These are phyloP conservation scores for Sus cebifrons DNA, from an alignment of 2,797 vertebrate species.

Conservation along the genomic window DNA sequence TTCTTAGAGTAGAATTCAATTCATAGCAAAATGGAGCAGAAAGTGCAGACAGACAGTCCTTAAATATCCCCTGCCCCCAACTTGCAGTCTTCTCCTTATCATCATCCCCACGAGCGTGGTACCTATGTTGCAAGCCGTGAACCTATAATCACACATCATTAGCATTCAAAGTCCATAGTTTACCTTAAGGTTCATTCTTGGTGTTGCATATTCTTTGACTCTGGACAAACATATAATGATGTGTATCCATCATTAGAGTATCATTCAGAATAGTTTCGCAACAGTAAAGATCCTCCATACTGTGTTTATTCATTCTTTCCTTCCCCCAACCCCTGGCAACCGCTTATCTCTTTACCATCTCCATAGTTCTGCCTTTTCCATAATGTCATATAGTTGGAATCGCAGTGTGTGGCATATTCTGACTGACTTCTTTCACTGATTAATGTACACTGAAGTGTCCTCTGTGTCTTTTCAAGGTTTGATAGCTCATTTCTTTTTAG, in stretches of 20 bases:
- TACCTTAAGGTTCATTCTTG: neutral
- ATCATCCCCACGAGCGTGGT: neutral
- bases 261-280: neutral
- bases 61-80: too few relatives aligned
- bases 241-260: neutral
- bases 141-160: neutral
- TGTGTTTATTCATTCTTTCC: neutral
- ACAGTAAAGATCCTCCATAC: neutral
- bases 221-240: neutral
- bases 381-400: neutral
- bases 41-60: neutral
- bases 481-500: neutral
- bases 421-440: neutral
- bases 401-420: neutral
- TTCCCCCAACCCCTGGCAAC: neutral
- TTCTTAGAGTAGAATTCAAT: neutral
- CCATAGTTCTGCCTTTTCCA: neutral
- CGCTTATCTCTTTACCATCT: neutral
- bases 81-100: neutral
- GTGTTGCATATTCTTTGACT: neutral
- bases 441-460: neutral
- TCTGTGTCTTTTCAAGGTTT: neutral
- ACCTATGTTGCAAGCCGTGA: rapidly evolving
- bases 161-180: neutral
- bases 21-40: neutral